Conservation (phyloP, 1,140 invertebrate species). For the Pseudomyrmex gracilis region DNA sequence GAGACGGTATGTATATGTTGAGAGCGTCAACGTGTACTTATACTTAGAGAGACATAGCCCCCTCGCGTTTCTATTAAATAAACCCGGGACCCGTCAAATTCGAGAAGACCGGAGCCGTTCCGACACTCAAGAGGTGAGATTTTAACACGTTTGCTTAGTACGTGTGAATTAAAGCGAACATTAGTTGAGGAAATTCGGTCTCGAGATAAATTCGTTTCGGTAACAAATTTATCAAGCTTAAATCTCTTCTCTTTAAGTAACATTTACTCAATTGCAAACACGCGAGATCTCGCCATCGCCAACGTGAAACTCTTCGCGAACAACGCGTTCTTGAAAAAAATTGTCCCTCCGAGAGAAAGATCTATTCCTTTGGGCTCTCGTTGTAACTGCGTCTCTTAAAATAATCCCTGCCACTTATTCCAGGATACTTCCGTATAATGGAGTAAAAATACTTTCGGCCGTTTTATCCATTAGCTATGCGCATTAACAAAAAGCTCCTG, state of each 20-base stretch:
- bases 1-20: neutral
- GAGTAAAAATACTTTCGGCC: conserved; percentile 27
- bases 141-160: conserved; percentile 17
- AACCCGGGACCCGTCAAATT: conserved; percentile 5
- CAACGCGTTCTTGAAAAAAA: too few species aligned
- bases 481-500: conserved; percentile 34
- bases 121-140: neutral
- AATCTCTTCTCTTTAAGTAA: conserved; percentile 32
- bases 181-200: neutral
- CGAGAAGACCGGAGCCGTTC: neutral
- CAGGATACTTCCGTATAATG: neutral
- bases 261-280: conserved; percentile 1
- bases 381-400: neutral
- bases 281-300: neutral
- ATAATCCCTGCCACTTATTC: conserved; percentile 12
- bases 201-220: conserved; percentile 3
- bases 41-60: too few species aligned
- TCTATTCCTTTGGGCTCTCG: neutral
- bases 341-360: too few species aligned
- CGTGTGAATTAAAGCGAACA: conserved; percentile 2
- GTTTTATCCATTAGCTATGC: conserved; percentile 41
- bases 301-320: too few species aligned
- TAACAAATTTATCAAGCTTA: conserved; percentile 22
- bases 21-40: neutral
- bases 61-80: conserved; percentile 26